A percentile compares a stretch with the other conserved stretches of the same genome.
phyloP scores from a whole-genome alignment of 2,797 vertebrate species.

The Poecilia wingei region DNA sequence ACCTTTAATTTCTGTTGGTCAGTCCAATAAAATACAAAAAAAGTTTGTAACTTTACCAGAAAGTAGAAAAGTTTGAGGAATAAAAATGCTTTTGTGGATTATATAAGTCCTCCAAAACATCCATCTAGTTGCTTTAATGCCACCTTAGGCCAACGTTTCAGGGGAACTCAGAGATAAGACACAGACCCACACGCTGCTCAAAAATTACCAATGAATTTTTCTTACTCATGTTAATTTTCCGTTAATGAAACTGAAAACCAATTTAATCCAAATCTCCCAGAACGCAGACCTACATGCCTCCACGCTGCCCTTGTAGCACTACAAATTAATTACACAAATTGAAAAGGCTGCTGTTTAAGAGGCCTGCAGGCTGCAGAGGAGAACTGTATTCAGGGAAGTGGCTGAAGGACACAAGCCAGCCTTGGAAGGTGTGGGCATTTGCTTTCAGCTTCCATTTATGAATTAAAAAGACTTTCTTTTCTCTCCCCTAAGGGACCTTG shows the following conservation, averaged over 20 bases:
- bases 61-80: no score
- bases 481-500: constrained; percentile 33
- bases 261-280: constrained; percentile 47
- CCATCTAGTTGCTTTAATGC: constrained; percentile 14
- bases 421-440: constrained; percentile 50
- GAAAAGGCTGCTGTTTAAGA: constrained; percentile 58
- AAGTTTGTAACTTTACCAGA: neutral
- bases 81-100: neutral
- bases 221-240: constrained; percentile 50
- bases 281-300: constrained; percentile 32
- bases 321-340: constrained; percentile 68
- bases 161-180: constrained; percentile 31
- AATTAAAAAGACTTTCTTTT: constrained; percentile 8
- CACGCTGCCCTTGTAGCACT: constrained; percentile 41
- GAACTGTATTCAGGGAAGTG: constrained; percentile 41
- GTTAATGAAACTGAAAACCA: constrained; percentile 63
- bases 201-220: constrained; percentile 61
- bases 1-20: neutral
- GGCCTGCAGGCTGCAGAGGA: constrained; percentile 34
- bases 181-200: constrained; percentile 6
- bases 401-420: constrained; percentile 52
- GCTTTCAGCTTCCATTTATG: constrained; percentile 57
- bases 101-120: neutral
- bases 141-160: constrained; percentile 36
- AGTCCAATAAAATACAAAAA: neutral